Percentiles rank a stretch among this genome's conserved stretches.
phyloP scores from a whole-genome alignment of 2,113 vertebrate genomes.

The Nesospiza acunhae region DNA sequence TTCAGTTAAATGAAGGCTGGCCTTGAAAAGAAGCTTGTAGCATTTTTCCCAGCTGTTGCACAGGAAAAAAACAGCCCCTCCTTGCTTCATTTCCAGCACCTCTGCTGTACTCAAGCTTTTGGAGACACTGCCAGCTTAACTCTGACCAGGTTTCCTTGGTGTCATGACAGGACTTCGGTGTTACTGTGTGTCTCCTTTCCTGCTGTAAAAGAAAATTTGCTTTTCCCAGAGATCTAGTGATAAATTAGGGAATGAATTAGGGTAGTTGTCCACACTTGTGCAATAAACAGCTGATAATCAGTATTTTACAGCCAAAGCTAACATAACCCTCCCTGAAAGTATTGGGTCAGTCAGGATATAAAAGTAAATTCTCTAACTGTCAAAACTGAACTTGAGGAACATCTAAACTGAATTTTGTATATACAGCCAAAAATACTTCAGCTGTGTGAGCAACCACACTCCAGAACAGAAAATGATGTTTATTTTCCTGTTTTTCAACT shows the following conservation, averaged over 20 bases:
- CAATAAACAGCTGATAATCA: neutral
- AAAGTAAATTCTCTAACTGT: neutral
- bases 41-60: neutral
- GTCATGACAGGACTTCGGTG: neutral
- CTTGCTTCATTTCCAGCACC: neutral
- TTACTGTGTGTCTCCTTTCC: neutral
- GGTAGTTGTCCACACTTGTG: neutral
- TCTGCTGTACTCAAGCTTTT: neutral
- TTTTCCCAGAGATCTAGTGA: neutral
- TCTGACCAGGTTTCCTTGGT: neutral
- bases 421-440: neutral
- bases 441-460: neutral
- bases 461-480: neutral
- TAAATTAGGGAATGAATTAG: neutral
- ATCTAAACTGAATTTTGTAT: neutral
- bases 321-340: neutral
- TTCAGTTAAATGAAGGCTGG: neutral
- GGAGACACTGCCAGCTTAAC: neutral
- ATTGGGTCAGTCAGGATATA: neutral
- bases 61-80: neutral
- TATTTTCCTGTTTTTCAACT: neutral
- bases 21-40: constrained; percentile 11
- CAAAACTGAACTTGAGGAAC: neutral
- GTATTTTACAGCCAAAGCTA: neutral
- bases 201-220: neutral